Conservation (phyloP, 2,888 invertebrate genomes). For the Melipona bicolor region DNA sequence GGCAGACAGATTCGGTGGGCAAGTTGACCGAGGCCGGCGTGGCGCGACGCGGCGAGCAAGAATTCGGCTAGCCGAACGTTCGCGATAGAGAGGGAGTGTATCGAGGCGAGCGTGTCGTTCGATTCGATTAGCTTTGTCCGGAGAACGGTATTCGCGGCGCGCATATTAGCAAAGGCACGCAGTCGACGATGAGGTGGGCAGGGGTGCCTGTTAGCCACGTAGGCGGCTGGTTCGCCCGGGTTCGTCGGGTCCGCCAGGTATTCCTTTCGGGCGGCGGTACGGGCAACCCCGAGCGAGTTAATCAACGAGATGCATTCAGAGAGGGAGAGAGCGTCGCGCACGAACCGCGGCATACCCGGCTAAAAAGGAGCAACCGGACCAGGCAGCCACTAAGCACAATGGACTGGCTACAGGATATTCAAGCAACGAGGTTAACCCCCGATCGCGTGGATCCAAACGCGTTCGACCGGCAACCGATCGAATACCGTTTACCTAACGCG, state of each 20-base stretch:
- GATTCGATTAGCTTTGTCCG: constrained; percentile 71
- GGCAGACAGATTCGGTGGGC: background rate
- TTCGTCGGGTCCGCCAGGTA: constrained; percentile 63
- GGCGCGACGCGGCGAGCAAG: constrained; percentile 14
- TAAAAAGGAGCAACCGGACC: constrained; percentile 50
- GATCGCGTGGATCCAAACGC: constrained; percentile 35
- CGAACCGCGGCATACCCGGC: constrained; percentile 38
- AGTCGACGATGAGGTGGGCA: constrained; percentile 19
- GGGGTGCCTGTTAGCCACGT: constrained; percentile 5
- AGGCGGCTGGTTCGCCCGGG: background rate
- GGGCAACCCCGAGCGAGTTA: constrained; percentile 71
- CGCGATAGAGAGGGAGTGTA: constrained; percentile 44
- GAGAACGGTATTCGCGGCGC: constrained; percentile 69
- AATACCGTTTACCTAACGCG: constrained; percentile 43
- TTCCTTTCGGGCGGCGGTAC: constrained; percentile 65
- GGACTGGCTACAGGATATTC: constrained; percentile 34
- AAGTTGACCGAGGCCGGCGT: background rate
- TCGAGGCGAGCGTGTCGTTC: constrained; percentile 63
- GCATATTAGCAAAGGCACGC: constrained; percentile 72
- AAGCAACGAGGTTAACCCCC: constrained; percentile 44
- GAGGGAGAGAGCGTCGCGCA: constrained; percentile 41
- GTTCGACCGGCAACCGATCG: constrained; percentile 46
- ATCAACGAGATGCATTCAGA: constrained; percentile 77
- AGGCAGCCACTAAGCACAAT: constrained; percentile 43
- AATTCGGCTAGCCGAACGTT: constrained; percentile 27